A percentile compares a stretch with the other conserved stretches of the same genome.
Evolutionary conservation across 2,888 invertebrate genomes (phyloP).

Genomic region (Drosophila anomalata): DNA sequence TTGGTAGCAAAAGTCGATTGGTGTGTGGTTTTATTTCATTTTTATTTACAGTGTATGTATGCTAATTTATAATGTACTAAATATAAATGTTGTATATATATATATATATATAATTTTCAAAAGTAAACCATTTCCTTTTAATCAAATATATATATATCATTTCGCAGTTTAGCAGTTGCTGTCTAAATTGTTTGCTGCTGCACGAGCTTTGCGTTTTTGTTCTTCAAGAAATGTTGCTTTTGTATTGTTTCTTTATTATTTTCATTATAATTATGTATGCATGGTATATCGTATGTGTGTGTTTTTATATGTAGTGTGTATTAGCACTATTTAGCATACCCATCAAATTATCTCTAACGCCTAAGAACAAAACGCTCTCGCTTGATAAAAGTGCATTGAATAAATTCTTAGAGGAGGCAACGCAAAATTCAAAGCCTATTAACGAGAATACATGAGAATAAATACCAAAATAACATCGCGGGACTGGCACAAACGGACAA

Average conservation of each 20-base stretch:
- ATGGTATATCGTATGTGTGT: slow-evolving; percentile 29
- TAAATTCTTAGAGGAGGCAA: slow-evolving; percentile 49
- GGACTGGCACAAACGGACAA: slow-evolving; percentile 60
- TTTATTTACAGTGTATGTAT: slow-evolving; percentile 82
- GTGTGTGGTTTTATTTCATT: slow-evolving; percentile 68
- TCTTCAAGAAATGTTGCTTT: slow-evolving; percentile 52
- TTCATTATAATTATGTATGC: slow-evolving; percentile 36
- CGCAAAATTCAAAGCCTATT: slow-evolving; percentile 44
- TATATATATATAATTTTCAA: slow-evolving; percentile 68
- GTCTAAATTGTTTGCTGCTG: slow-evolving; percentile 54
- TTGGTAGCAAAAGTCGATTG: slow-evolving; percentile 6
- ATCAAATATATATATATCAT: slow-evolving; percentile 45
- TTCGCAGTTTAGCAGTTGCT: slow-evolving; percentile 41
- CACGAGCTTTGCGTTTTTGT: slow-evolving; percentile 58
- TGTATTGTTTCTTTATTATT: slow-evolving; percentile 25
- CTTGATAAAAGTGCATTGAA: slow-evolving; percentile 39
- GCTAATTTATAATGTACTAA: slow-evolving; percentile 79
- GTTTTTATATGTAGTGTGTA: slow-evolving; percentile 7
- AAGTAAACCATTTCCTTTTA: slow-evolving; percentile 71
- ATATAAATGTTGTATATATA: slow-evolving; percentile 78
- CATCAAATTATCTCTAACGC: slow-evolving; percentile 20
- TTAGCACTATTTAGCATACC: slow-evolving; percentile 40
- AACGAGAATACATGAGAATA: slow-evolving; percentile 35
- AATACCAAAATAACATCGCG: slow-evolving; percentile 46
- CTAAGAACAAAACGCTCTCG: slow-evolving; percentile 21